These are phyloP conservation scores for Ligdia adustata DNA, from an alignment of 2,888 invertebrate genomes.

Conservation along the genomic window DNA sequence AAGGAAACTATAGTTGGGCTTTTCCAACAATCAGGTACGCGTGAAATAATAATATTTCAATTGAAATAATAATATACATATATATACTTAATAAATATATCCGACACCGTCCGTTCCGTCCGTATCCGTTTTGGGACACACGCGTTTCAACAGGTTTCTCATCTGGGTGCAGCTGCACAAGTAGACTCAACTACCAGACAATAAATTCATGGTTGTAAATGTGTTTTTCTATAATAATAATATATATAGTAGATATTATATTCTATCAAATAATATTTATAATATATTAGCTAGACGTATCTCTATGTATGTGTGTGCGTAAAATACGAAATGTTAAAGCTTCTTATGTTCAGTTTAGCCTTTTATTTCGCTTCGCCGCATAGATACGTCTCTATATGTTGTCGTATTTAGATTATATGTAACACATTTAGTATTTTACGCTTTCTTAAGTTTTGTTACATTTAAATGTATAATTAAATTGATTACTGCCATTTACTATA, in stretches of 20 bases:
- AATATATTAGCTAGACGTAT: conserved; percentile 29
- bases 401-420: conserved; percentile 31
- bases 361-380: conserved; percentile 58
- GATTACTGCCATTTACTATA: conserved; percentile 39
- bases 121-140: too few relatives aligned
- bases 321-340: conserved; percentile 64
- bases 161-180: too few relatives aligned
- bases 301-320: conserved; percentile 53
- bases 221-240: conserved; percentile 37
- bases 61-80: too few relatives aligned
- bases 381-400: conserved; percentile 30
- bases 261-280: conserved; percentile 27
- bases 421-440: conserved; percentile 65
- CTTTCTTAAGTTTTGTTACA: conserved; percentile 35
- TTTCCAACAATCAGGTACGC: too few relatives aligned
- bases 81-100: too few relatives aligned
- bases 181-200: background rate
- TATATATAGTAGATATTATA: too few relatives aligned
- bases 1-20: too few relatives aligned
- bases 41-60: too few relatives aligned
- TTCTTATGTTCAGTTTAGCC: conserved; percentile 59
- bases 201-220: conserved; percentile 32
- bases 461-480: background rate
- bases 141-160: too few relatives aligned
- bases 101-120: too few relatives aligned